Conservation (phyloP, 2,888 invertebrate species). For the Drosophila recens region DNA sequence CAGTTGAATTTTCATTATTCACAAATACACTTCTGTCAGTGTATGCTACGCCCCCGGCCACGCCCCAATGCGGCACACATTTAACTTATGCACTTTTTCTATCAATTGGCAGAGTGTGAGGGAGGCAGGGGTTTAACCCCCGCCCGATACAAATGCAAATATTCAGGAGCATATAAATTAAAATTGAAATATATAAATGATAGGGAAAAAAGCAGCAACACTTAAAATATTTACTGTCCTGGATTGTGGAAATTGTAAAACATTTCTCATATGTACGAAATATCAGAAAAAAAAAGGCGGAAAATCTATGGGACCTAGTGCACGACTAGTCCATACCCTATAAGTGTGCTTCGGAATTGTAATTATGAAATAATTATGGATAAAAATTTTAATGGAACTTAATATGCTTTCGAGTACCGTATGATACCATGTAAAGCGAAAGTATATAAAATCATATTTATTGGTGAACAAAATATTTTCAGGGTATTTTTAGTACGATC, state of each 20-base stretch:
- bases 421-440: too few species aligned
- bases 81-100: slow-evolving; percentile 58
- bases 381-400: not conserved
- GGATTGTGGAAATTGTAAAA: slow-evolving; percentile 73
- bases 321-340: not conserved
- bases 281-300: slow-evolving; percentile 17
- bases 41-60: not conserved
- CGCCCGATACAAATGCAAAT: slow-evolving; percentile 21
- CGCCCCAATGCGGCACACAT: slow-evolving; percentile 22
- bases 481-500: slow-evolving; percentile 5
- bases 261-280: slow-evolving; percentile 58
- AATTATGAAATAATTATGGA: not conserved
- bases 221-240: slow-evolving; percentile 73
- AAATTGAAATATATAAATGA: slow-evolving; percentile 76
- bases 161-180: slow-evolving; percentile 72
- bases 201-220: slow-evolving; percentile 53
- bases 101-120: slow-evolving; percentile 12
- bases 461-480: not conserved
- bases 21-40: slow-evolving; percentile 26
- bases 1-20: slow-evolving; percentile 19
- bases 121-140: not conserved
- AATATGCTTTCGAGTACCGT: too few species aligned
- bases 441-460: not conserved
- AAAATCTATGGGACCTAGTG: too few species aligned
- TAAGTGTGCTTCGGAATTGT: not conserved